Base-by-base conservation (phyloP, 2,113 vertebrate species). In the Acinonyx jubatus region DNA sequence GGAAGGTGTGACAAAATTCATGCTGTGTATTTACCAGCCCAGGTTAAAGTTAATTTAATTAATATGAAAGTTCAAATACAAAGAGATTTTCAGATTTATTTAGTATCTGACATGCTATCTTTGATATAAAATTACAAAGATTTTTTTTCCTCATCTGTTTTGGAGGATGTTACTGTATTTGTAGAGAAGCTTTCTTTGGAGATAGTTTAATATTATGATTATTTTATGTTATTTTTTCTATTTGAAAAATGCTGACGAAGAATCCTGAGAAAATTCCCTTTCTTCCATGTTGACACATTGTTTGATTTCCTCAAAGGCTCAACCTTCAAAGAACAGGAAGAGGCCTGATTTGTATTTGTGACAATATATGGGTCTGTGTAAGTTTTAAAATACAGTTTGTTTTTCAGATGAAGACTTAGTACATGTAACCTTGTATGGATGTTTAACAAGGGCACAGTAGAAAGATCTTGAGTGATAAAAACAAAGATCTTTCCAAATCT, bases 101-200 rank as follows among this genome's bases (percentile, higher is more conserved):
- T 92, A 79, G 29, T 86, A 29, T 36, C 78, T 66, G 36, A 3
- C 10, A 23, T 78, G 50, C 31, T n/a, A 3, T 48, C 38, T 89
- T 91, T 93, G 69, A 97, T 89, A 31, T 31, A 93, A 87, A 94
- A 97, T 74, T 52, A 36, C 45, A 96, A 79, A 95, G 82, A 65
- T 15, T 6, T 23, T 96, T 95, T 82, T 55, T 19, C 65, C 9
- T 82, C n/a, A 63, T 38, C 16, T 41, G 55, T 86, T 68, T n/a
- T 92, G 65, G 86, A 71, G 63, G 23, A 0, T 78, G 6, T 86
- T 87, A 74, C 48, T 74, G 12, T 68, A n/a, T 74, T 79, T 65
- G 13, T 48, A 89, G 33, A 82, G 38, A 95, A 61, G 25, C 52
- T 97, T 4, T 89, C 52, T 69, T 7, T 73, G 73, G 52, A 45